Conservation (phyloP, 1,140 invertebrate species). For the Drosophila parvula region DNA sequence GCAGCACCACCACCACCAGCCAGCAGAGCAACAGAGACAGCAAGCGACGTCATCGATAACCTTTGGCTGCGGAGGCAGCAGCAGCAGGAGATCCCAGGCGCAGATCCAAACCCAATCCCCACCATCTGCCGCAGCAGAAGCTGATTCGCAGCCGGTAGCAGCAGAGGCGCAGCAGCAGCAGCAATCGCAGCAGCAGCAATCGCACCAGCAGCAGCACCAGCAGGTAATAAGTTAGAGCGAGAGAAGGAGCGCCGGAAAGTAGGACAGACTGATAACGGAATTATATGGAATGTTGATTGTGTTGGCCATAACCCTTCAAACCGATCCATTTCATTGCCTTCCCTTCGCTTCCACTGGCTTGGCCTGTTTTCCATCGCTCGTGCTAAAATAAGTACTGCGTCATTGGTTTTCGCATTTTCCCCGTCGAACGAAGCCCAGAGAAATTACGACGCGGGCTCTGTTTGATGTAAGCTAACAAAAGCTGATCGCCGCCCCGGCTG, state of each 20-base stretch:
- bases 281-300: conserved; percentile 2
- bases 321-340: conserved; percentile 4
- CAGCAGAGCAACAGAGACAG: conserved; percentile 23
- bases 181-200: conserved; percentile 14
- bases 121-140: conserved; percentile 9
- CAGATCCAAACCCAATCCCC: conserved; percentile 14
- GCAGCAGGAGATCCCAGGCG: conserved; percentile 24
- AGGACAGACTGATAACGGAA: conserved; percentile 42
- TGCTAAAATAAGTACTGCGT: conserved; percentile 24
- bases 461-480: background rate
- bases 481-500: conserved; percentile 10
- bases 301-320: conserved; percentile 13
- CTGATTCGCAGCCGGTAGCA: conserved; percentile 19
- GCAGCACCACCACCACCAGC: conserved; percentile 18
- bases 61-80: conserved; percentile 25
- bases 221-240: conserved; percentile 38
- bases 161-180: conserved; percentile 3
- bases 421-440: background rate
- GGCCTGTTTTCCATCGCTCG: conserved; percentile 14
- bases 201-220: conserved; percentile 23
- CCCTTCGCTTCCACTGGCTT: background rate
- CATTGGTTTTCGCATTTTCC: conserved; percentile 25
- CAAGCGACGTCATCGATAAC: conserved; percentile 16
- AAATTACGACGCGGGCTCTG: conserved; percentile 27
- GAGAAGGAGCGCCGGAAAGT: conserved; percentile 1